A percentile compares a stretch with the other conserved stretches of the same genome.
Conservation (phyloP, 2,888 invertebrate species). For the Pristionchus exspectatus region DNA sequence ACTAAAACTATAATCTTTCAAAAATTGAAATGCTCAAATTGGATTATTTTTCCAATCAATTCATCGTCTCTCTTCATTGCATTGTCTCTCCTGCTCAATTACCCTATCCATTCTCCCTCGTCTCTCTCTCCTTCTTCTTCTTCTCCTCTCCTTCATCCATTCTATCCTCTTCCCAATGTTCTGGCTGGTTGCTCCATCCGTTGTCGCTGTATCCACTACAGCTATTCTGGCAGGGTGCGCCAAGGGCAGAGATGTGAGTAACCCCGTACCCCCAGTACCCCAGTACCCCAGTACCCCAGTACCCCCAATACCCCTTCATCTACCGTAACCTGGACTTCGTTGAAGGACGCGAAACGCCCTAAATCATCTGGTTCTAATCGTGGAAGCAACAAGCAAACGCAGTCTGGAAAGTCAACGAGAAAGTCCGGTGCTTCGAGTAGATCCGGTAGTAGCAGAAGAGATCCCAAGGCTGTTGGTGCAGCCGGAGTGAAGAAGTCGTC, state of each 20-base stretch:
- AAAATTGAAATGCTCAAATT: not conserved
- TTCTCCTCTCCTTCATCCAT: not conserved
- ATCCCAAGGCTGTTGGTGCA: not conserved
- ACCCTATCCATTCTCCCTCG: not conserved
- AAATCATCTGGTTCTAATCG: slow-evolving; percentile 31
- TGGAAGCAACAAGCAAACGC: slow-evolving; percentile 28
- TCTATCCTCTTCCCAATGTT: not conserved
- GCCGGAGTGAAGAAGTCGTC: slow-evolving; percentile 4
- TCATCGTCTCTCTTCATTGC: not conserved
- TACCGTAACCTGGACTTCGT: not conserved
- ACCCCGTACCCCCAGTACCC: not conserved
- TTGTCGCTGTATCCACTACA: not conserved
- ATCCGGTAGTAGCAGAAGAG: not conserved
- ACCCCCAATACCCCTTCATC: not conserved
- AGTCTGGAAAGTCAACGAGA: slow-evolving; percentile 27
- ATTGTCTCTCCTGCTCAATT: not conserved
- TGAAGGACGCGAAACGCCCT: not conserved
- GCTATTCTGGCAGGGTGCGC: slow-evolving; percentile 31
- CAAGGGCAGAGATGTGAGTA: slow-evolving; percentile 45
- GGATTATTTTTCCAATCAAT: not conserved
- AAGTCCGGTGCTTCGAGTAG: not conserved
- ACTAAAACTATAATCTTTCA: not conserved
- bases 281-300: not conserved
- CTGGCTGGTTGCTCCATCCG: slow-evolving; percentile 41
- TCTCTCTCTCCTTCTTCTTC: not conserved